Percentiles rank a stretch among this genome's conserved stretches.
Conservation (phyloP, 1,140 invertebrate genomes). For the Luehdorfia chinensis region DNA sequence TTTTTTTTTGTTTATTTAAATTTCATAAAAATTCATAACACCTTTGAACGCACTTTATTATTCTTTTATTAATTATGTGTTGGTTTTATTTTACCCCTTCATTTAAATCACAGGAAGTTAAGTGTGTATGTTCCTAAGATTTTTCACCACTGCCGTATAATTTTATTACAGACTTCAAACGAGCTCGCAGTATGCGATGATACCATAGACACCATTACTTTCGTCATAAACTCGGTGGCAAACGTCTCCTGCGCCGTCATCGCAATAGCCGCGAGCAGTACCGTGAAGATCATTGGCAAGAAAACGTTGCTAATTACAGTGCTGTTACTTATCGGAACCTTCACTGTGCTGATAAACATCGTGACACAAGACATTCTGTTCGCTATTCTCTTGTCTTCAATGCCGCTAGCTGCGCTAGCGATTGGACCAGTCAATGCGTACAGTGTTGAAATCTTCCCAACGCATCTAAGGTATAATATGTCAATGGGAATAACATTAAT, state of each 20-base stretch:
- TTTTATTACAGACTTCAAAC: constrained; percentile 36
- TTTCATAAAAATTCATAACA: too few species aligned
- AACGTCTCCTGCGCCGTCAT: constrained; percentile 42
- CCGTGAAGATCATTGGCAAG: constrained; percentile 55
- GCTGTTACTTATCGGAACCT: constrained; percentile 39
- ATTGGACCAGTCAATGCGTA: constrained; percentile 63
- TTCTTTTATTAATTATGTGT: too few species aligned
- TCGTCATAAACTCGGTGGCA: constrained; percentile 48
- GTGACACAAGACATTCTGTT: constrained; percentile 51
- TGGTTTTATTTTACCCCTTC: too few species aligned
- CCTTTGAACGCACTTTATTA: too few species aligned
- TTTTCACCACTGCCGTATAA: too few species aligned
- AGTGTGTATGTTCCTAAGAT: too few species aligned
- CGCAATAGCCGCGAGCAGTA: constrained; percentile 38
- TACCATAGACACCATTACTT: constrained; percentile 47
- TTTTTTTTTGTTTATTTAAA: too few species aligned
- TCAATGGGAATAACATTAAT: too few species aligned
- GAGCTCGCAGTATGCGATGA: constrained; percentile 38
- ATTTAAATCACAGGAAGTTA: too few species aligned
- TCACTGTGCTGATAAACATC: constrained; percentile 51
- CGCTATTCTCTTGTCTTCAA: constrained; percentile 49
- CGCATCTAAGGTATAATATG: constrained; percentile 63
- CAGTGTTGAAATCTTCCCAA: constrained; percentile 63
- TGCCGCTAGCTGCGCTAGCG: constrained; percentile 42
- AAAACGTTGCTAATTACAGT: constrained; percentile 49